Percentiles rank a stretch among this genome's conserved stretches.
Evolutionary conservation across 1,140 invertebrate genomes (phyloP).

Genomic region (Eulimnadia texana): DNA sequence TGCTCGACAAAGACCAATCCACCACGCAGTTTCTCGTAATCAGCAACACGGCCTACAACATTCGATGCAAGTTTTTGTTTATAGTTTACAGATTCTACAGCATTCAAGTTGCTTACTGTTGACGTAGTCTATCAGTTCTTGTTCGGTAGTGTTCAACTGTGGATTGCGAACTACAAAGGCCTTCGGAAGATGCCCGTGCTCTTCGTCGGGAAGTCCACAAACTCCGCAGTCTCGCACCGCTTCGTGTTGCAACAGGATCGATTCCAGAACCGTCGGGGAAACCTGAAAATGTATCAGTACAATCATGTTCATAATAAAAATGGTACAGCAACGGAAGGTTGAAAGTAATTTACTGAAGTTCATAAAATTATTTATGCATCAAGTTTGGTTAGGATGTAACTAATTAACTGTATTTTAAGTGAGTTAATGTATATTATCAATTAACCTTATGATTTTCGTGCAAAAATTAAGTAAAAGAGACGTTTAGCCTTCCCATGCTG

Average conservation of each 20-base stretch:
- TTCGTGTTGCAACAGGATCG: constrained; percentile 31
- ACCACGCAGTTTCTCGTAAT: constrained; percentile 29
- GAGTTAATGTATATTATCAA: too few relatives aligned
- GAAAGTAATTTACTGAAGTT: too few relatives aligned
- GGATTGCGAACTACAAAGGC: constrained; percentile 54
- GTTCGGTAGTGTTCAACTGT: neutral
- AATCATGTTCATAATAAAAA: too few relatives aligned
- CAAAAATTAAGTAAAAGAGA: too few relatives aligned
- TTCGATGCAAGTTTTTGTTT: neutral
- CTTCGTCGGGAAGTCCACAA: constrained; percentile 54
- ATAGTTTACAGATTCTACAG: neutral
- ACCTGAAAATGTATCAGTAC: too few relatives aligned
- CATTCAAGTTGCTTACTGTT: neutral
- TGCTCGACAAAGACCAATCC: constrained; percentile 32
- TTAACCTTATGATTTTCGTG: too few relatives aligned
- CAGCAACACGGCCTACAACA: constrained; percentile 19
- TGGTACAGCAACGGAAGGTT: too few relatives aligned
- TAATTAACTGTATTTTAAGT: too few relatives aligned
- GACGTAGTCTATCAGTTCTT: neutral
- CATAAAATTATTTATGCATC: too few relatives aligned
- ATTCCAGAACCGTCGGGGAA: constrained; percentile 35
- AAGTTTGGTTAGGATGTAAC: neutral
- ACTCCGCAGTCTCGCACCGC: constrained; percentile 43
- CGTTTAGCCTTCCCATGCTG: too few relatives aligned
- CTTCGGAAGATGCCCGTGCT: constrained; percentile 54